Base-by-base conservation (phyloP, 2,797 vertebrate species). In the Eulemur coronatus region DNA sequence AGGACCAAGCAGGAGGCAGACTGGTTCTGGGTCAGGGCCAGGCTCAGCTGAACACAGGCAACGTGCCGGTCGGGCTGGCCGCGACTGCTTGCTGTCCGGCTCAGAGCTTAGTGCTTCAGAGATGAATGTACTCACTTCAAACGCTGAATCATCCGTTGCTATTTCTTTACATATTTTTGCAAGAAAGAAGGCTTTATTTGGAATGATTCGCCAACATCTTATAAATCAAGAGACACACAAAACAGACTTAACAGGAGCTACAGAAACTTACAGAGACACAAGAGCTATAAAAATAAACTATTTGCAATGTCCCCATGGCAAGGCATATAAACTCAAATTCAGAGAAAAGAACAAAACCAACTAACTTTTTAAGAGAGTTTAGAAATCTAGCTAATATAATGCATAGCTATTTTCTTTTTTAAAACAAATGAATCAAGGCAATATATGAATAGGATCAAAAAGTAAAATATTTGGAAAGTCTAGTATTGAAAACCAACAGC, bases 141-240 rank as follows among this genome's bases (percentile, higher is more conserved):
- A 69, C 67, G 65, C 89, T 89, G 86, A 94, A 48, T 96, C 98
- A 95, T 81, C 81, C 6, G 1, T 67, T 93, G 75, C 65, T 86
- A 15, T 93, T 91, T 87, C 95, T 95, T 84, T 63, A 84, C 78
- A 55, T 87, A 63, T 50, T 95, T 95, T 91, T 95, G 35, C 73
- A 95, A 94, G 94, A 76, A 96, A 97, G 76, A 95, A 96, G 84
- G 41, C 94, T 96, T 97, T 97, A 95, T 96, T 97, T 97, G 97
- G 96, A 96, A 78, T 92, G 94, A 93, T 96, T 98, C 4, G 0
- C 92, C 75, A 94, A 84, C 55, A 81, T 85, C 88, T 69, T 95
- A 84, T 97, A 96, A 97, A 97, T 95, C 92, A 97, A 96, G 81
- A 92, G 65, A 81, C 48, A 85, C 72, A 79, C 28, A 91, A 80